These are phyloP conservation scores for Petrocephalus zakoni DNA, from an alignment of 2,113 vertebrate genomes.

Conservation along the genomic window DNA sequence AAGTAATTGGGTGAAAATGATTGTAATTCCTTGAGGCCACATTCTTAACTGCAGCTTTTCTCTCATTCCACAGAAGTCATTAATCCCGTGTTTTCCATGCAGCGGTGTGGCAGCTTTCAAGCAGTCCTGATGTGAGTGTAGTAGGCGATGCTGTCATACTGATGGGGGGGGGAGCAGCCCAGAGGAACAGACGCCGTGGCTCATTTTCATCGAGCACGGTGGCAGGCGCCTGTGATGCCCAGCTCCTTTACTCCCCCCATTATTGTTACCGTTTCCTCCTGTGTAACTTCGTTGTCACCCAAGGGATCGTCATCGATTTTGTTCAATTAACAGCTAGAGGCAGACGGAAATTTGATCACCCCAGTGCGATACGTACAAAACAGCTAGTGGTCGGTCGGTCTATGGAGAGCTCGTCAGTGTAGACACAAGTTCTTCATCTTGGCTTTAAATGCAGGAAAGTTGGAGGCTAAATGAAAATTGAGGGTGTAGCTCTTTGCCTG, in stretches of 20 bases:
- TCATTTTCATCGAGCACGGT: neutral
- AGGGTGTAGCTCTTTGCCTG: slow-evolving; percentile 39
- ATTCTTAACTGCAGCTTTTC: neutral
- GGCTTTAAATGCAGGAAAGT: neutral
- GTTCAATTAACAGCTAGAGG: slow-evolving; percentile 60
- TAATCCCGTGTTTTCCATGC: neutral
- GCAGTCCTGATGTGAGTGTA: neutral
- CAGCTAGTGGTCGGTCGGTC: neutral
- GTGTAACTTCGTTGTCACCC: slow-evolving; percentile 54
- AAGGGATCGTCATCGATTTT: slow-evolving; percentile 51
- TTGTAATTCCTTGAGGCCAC: neutral
- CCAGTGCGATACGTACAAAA: slow-evolving; percentile 15
- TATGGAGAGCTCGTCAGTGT: neutral
- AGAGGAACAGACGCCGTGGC: neutral
- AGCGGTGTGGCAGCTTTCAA: neutral
- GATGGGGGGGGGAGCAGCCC: neutral
- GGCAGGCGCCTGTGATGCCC: neutral
- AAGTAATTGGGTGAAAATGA: neutral
- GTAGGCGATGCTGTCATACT: neutral
- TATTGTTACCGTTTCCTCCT: slow-evolving; percentile 51
- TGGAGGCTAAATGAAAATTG: slow-evolving; percentile 4
- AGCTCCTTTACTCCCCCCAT: slow-evolving; percentile 17
- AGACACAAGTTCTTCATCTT: neutral
- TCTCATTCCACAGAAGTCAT: neutral
- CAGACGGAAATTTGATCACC: slow-evolving; percentile 38